A percentile compares a stretch with the other conserved stretches of the same genome.
Evolutionary conservation across 1,140 invertebrate species (phyloP).

Genomic region (Drosophila biarmipes): DNA sequence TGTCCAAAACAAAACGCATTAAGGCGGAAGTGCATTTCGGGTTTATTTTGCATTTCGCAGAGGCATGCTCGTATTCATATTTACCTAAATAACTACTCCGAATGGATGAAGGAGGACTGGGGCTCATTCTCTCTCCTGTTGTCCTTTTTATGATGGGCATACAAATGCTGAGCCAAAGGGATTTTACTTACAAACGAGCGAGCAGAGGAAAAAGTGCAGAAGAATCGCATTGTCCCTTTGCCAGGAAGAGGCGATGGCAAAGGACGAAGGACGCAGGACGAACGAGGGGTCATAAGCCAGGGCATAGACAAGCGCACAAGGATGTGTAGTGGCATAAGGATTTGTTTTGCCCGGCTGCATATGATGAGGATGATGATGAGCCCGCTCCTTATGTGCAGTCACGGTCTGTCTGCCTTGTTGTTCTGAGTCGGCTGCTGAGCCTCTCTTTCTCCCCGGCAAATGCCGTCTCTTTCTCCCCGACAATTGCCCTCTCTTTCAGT

Average conservation of each 20-base stretch:
- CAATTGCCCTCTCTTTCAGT: constrained; percentile 6
- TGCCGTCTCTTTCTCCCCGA: constrained; percentile 14
- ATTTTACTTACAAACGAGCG: constrained; percentile 77
- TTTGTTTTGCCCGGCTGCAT: constrained; percentile 60
- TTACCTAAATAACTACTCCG: constrained; percentile 54
- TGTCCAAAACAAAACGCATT: constrained; percentile 73
- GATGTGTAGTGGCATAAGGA: constrained; percentile 59
- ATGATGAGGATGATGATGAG: constrained; percentile 62
- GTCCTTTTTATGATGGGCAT: constrained; percentile 69
- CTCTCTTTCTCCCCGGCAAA: constrained; percentile 12
- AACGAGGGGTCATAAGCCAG: constrained; percentile 39
- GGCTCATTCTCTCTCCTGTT: constrained; percentile 39
- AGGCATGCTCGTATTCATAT: constrained; percentile 69
- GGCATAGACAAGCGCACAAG: constrained; percentile 61
- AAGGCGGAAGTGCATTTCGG: constrained; percentile 74
- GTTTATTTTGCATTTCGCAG: constrained; percentile 54
- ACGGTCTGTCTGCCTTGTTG: constrained; percentile 64
- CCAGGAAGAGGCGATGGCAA: background rate
- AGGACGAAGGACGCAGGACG: constrained; percentile 9
- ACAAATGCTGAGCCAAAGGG: constrained; percentile 69
- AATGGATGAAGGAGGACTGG: background rate
- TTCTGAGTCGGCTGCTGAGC: background rate
- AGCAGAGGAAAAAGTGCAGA: constrained; percentile 72
- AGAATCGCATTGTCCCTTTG: constrained; percentile 69
- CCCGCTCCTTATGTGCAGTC: constrained; percentile 65